These are phyloP conservation scores for Malacoctenus gilli DNA, from an alignment of 2,797 vertebrate species.

Conservation along the genomic window DNA sequence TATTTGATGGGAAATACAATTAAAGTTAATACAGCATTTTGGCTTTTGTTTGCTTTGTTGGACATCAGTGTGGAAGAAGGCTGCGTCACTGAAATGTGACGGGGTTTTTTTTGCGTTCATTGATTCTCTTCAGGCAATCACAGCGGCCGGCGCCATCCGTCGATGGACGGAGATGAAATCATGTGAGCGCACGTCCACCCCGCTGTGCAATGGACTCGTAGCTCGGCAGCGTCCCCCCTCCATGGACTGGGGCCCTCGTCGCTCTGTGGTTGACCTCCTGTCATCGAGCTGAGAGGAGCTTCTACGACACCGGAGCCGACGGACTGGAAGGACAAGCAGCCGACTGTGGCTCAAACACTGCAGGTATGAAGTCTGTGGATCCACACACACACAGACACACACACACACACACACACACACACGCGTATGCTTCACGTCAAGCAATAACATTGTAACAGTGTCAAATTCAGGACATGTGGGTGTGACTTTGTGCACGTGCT, in stretches of 20 bases:
- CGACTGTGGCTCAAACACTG: constrained; percentile 24
- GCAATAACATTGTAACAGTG: too few species aligned
- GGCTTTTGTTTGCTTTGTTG: too few species aligned
- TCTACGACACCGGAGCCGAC: neutral
- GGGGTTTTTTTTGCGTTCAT: too few species aligned
- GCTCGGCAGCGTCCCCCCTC: constrained; percentile 30
- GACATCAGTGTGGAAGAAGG: too few species aligned
- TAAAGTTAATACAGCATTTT: too few species aligned
- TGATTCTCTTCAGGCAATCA: constrained; percentile 35
- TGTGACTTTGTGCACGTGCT: too few species aligned
- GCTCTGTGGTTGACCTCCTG: constrained; percentile 41
- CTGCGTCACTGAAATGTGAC: too few species aligned
- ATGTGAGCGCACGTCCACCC: constrained; percentile 33
- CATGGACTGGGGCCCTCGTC: constrained; percentile 61
- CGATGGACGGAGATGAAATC: constrained; percentile 66
- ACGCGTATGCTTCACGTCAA: too few species aligned
- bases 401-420: too few species aligned
- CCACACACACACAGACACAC: too few species aligned
- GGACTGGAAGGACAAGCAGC: constrained; percentile 11
- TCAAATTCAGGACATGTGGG: too few species aligned
- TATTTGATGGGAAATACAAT: too few species aligned
- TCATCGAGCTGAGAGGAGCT: constrained; percentile 49
- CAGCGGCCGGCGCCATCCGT: constrained; percentile 7
- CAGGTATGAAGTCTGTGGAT: constrained; percentile 45
- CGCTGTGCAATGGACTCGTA: constrained; percentile 27